These are phyloP conservation scores for Enteromius unitaeniatus DNA, from an alignment of 2,797 vertebrate species.

Conservation along the genomic window DNA sequence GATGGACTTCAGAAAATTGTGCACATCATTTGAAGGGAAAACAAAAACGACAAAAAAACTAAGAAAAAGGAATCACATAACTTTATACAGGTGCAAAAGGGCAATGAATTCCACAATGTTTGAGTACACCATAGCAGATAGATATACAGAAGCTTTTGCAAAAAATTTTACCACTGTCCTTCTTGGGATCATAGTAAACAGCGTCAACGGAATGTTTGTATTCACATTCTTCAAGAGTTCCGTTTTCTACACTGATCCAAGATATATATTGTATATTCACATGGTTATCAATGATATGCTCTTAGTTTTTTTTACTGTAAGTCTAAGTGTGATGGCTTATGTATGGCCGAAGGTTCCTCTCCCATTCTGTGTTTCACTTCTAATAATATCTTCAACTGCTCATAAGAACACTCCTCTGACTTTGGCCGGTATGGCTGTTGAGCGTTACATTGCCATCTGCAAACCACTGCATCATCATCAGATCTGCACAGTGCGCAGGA, in stretches of 20 bases:
- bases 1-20: neutral
- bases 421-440: conserved; percentile 77
- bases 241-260: conserved; percentile 65
- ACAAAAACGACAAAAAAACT: neutral
- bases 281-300: conserved; percentile 77
- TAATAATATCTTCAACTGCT: conserved; percentile 64
- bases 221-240: conserved; percentile 68
- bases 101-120: conserved; percentile 31
- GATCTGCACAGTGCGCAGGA: conserved; percentile 68
- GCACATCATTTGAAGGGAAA: neutral
- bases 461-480: conserved; percentile 66
- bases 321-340: conserved; percentile 67
- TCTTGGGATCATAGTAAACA: conserved; percentile 72
- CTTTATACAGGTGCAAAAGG: neutral
- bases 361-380: conserved; percentile 65
- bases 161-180: conserved; percentile 74
- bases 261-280: conserved; percentile 78
- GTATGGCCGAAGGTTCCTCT: conserved; percentile 64
- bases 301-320: conserved; percentile 65
- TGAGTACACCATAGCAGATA: neutral
- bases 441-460: conserved; percentile 77
- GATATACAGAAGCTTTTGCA: conserved; percentile 67
- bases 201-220: conserved; percentile 69
- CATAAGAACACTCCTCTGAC: conserved; percentile 76
- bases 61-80: neutral